Conservation (phyloP, 2,888 invertebrate species). For the Drosophila austrosaltans region DNA sequence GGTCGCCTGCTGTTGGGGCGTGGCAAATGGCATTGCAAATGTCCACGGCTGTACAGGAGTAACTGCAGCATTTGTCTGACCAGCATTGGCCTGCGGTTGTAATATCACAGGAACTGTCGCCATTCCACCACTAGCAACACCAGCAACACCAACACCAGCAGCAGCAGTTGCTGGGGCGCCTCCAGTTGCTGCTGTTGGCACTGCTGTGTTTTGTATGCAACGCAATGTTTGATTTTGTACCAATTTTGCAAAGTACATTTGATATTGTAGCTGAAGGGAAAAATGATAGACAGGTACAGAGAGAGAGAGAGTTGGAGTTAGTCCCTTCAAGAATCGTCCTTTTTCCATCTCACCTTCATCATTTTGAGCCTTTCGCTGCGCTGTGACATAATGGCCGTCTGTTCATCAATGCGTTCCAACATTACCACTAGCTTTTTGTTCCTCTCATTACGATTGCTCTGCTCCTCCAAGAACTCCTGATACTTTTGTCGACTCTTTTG, state of each 20-base stretch:
- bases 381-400: constrained; percentile 85
- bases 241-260: constrained; percentile 82
- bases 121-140: constrained; percentile 24
- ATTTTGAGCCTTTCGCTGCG: constrained; percentile 86
- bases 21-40: constrained; percentile 58
- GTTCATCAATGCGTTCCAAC: constrained; percentile 86
- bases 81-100: constrained; percentile 42
- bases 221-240: constrained; percentile 81
- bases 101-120: constrained; percentile 43
- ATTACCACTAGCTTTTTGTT: constrained; percentile 86
- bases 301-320: neutral
- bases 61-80: constrained; percentile 25
- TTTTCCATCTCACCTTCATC: constrained; percentile 83
- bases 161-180: constrained; percentile 5
- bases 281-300: neutral
- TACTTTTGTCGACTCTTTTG: constrained; percentile 80
- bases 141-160: constrained; percentile 15
- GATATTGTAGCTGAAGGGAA: constrained; percentile 79
- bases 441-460: constrained; percentile 85
- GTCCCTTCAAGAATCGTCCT: neutral
- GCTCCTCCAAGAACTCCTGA: constrained; percentile 85
- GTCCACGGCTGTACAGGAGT: constrained; percentile 66
- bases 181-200: constrained; percentile 23
- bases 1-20: constrained; percentile 64
- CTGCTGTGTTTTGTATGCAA: constrained; percentile 73